Percentiles rank a stretch among this genome's conserved stretches.
Conservation (phyloP, 2,888 invertebrate species). For the Exephanes ischioxanthus region DNA sequence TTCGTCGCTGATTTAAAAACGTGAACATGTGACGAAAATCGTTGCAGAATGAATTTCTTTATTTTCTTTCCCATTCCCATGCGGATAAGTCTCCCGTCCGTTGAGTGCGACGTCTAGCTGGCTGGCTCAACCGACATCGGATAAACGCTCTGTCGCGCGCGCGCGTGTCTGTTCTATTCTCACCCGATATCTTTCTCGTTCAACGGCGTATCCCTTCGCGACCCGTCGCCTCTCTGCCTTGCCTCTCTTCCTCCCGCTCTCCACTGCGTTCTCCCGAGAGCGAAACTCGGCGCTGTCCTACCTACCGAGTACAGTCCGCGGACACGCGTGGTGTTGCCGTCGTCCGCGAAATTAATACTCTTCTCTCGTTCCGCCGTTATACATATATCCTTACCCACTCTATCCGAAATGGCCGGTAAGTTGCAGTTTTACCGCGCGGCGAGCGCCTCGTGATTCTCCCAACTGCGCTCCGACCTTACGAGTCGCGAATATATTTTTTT, state of each 20-base stretch:
- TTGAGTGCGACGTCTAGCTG: neutral
- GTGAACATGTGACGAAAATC: neutral
- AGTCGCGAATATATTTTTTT: slow-evolving; percentile 1
- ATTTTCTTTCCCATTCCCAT: neutral
- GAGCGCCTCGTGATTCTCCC: slow-evolving; percentile 36
- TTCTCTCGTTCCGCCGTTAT: slow-evolving; percentile 23
- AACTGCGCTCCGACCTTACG: slow-evolving; percentile 6
- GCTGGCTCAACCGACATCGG: neutral
- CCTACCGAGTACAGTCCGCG: slow-evolving; percentile 15
- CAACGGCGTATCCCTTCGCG: neutral
- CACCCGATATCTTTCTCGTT: neutral
- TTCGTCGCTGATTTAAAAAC: neutral
- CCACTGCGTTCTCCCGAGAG: neutral
- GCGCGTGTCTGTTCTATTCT: neutral
- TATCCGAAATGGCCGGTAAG: slow-evolving; percentile 81
- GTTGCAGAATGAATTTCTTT: neutral
- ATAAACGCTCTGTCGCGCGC: neutral
- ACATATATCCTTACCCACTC: slow-evolving; percentile 28
- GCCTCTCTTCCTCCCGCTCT: neutral
- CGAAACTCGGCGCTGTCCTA: slow-evolving; percentile 16
- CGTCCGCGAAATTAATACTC: slow-evolving; percentile 25
- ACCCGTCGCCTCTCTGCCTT: neutral
- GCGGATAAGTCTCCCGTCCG: neutral
- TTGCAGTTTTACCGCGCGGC: slow-evolving; percentile 71
- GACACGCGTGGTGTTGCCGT: slow-evolving; percentile 33